Percentiles rank a stretch among this genome's conserved stretches.
Evolutionary conservation across 2,113 vertebrate species (phyloP).

Genomic region (Oreochromis tanganicae): DNA sequence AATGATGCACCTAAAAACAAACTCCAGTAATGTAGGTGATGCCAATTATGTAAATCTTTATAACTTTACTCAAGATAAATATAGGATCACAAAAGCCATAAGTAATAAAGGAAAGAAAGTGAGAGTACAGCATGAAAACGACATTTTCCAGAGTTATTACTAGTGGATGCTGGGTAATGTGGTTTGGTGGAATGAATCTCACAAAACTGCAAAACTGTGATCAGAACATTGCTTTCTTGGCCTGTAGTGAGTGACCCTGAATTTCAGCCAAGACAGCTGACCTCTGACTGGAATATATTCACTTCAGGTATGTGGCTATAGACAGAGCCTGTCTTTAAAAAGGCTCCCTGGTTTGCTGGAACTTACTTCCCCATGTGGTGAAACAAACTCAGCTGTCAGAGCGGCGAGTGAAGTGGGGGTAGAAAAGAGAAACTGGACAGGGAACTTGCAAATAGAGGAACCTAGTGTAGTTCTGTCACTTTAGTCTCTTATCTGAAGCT

Average conservation of each 20-base stretch:
- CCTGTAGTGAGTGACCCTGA: background rate
- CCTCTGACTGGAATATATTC: background rate
- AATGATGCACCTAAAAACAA: background rate
- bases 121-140: background rate
- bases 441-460: slow-evolving; percentile 60
- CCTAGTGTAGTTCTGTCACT: background rate
- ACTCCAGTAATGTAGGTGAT: background rate
- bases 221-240: background rate
- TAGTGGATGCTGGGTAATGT: background rate
- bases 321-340: slow-evolving; percentile 18
- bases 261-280: background rate
- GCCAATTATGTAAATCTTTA: background rate
- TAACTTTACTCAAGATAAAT: background rate
- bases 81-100: background rate
- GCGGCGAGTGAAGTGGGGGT: background rate
- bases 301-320: slow-evolving; percentile 4
- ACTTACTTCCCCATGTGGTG: slow-evolving; percentile 55
- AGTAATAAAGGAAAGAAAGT: background rate
- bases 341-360: slow-evolving; percentile 15
- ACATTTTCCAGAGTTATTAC: background rate
- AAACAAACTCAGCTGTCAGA: slow-evolving; percentile 24
- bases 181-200: background rate
- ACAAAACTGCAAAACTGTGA: background rate
- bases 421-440: slow-evolving; percentile 31
- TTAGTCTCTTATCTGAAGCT: background rate